Evolutionary conservation across 2,797 vertebrate species (phyloP).

Genomic region (Acanthopagrus latus): DNA sequence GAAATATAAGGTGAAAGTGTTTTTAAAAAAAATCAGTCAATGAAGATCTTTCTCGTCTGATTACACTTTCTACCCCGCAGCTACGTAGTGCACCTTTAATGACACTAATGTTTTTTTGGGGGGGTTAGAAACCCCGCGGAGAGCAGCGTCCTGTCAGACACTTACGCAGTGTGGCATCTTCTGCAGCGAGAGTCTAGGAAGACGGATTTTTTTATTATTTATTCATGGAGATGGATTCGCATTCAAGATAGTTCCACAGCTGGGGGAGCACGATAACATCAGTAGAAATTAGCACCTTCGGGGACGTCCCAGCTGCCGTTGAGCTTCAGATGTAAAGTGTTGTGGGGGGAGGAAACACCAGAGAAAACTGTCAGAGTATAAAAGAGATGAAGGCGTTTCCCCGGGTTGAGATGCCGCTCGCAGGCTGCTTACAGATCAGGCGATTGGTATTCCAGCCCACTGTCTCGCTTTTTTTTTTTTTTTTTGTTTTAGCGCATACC

Average conservation of each 20-base stretch:
- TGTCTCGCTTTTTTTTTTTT: slow-evolving; percentile 47
- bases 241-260: slow-evolving; percentile 43
- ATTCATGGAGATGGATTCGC: slow-evolving; percentile 67
- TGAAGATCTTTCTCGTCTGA: too few species aligned
- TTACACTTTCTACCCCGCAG: too few species aligned
- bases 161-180: neutral
- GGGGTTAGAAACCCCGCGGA: neutral
- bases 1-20: too few species aligned
- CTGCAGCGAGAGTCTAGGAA: slow-evolving; percentile 29
- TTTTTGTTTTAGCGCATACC: slow-evolving; percentile 67
- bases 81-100: slow-evolving; percentile 10
- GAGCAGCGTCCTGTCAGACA: slow-evolving; percentile 10
- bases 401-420: slow-evolving; percentile 51
- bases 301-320: slow-evolving; percentile 44
- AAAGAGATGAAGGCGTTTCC: slow-evolving; percentile 45
- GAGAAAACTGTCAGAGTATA: slow-evolving; percentile 29
- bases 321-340: slow-evolving; percentile 58
- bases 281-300: slow-evolving; percentile 45
- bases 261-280: slow-evolving; percentile 45
- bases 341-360: neutral
- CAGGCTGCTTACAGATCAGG: slow-evolving; percentile 34
- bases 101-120: slow-evolving; percentile 34
- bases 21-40: too few species aligned
- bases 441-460: slow-evolving; percentile 61
- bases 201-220: slow-evolving; percentile 47